Evolutionary conservation across 2,113 vertebrate species (phyloP).

Genomic region (Anser brachyrhynchus): DNA sequence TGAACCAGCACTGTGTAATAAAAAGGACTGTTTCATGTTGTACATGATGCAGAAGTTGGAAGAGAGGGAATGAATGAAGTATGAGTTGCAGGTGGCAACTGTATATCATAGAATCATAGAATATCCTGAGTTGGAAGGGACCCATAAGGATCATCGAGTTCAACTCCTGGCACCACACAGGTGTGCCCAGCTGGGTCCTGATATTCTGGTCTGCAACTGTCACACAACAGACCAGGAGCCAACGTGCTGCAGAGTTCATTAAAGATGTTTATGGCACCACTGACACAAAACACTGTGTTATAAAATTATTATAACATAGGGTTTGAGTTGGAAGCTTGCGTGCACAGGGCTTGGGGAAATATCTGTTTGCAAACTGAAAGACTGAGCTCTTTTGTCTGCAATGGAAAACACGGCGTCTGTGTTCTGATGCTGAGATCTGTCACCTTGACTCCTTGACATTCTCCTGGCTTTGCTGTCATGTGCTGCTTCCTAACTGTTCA

Average conservation of each 20-base stretch:
- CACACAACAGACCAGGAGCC: no score
- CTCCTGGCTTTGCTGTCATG: neutral
- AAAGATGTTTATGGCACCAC: neutral
- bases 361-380: neutral
- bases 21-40: neutral
- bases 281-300: neutral
- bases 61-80: neutral
- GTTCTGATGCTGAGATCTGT: neutral
- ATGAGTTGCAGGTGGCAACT: neutral
- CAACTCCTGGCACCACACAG: no score
- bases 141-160: no score
- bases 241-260: neutral
- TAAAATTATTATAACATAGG: neutral
- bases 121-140: no score
- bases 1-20: neutral
- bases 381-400: rapidly evolving
- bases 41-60: neutral
- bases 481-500: neutral
- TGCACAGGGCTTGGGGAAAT: neutral
- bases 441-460: rapidly evolving
- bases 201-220: neutral
- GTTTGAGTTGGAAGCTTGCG: neutral
- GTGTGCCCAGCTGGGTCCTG: neutral
- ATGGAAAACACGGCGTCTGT: rapidly evolving
- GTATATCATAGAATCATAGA: neutral